Evolutionary conservation across 2,113 vertebrate genomes (phyloP), one percentile per base, ranked within the genome.

Genomic region (Catagonus wagneri): DNA sequence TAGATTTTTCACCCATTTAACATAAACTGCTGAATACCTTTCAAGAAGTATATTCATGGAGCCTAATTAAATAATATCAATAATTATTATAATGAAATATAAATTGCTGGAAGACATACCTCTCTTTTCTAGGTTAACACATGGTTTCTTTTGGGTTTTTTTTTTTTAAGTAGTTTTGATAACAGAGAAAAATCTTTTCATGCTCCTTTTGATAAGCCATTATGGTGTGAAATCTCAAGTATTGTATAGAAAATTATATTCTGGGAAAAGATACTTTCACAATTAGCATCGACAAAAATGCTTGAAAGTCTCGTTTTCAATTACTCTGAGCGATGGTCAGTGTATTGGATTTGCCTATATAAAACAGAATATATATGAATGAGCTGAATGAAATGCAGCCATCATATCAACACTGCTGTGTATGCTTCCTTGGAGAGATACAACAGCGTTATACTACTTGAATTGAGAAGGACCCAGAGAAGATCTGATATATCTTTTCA

Each of bases 1-100:
- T 98, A 97, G 97, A 93, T 97, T 98, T 97, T 98, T 97, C 92
- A 94, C 97, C 97, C 98, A 97, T 97, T 98, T 98, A 98, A 98
- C 98, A 97, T 97, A 97, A 98, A 98, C 92, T 1, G 92, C 92
- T 97, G 71, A 98, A 97, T 98, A 98, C 96, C 97, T 98, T 98
- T 97, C 93, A 98, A 93, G 91, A 68, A 50, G 88, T 93, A 74
- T 90, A 95, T 97, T 60, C 13, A 81, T 61, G 83, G 39, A 90
- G 44, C 34, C 36, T 88, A 96, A 94, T 94, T 97, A 97, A 90
- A 93, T 56, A 89, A 14, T 90, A 93, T 96, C 91, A 97, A 92
- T 90, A 98, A 98, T 96, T 97, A 94, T 94, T 98, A 98, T 98
- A 94, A 84, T 94, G 75, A 97, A 97, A 94, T 96, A 97, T 93